phyloP scores from a whole-genome alignment of 2,888 invertebrate genomes.

The Monoplex corrugatus region DNA sequence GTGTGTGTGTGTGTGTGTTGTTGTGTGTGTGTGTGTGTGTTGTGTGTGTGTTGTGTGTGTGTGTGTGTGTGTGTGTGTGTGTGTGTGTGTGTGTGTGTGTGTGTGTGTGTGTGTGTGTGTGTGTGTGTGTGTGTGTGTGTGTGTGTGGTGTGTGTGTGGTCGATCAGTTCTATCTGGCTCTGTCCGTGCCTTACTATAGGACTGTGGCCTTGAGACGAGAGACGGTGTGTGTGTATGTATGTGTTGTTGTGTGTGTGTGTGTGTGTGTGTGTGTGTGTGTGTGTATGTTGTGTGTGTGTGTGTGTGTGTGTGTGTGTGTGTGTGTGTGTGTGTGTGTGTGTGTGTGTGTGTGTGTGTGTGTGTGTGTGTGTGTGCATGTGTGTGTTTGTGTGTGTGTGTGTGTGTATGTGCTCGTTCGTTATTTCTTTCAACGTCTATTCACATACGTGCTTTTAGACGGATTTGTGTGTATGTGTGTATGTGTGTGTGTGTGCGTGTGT shows the following conservation, averaged over 20 bases:
- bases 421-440: too few relatives aligned
- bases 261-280: background rate
- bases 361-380: too few relatives aligned
- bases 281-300: background rate
- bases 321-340: too few relatives aligned
- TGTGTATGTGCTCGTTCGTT: too few relatives aligned
- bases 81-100: slow-evolving; percentile 11
- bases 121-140: background rate
- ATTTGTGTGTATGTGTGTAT: too few relatives aligned
- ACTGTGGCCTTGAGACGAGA: background rate
- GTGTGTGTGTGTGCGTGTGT: too few relatives aligned
- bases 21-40: too few relatives aligned
- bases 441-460: too few relatives aligned
- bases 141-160: background rate
- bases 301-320: too few relatives aligned
- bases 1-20: background rate
- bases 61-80: slow-evolving; percentile 3
- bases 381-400: too few relatives aligned
- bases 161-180: background rate
- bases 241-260: background rate
- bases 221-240: background rate
- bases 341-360: too few relatives aligned
- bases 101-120: slow-evolving; percentile 21
- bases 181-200: background rate
- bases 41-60: too few relatives aligned